Evolutionary conservation across 2,888 invertebrate species (phyloP), one percentile per base, ranked within the genome.

Genomic region (Auanema freiburgensis): DNA sequence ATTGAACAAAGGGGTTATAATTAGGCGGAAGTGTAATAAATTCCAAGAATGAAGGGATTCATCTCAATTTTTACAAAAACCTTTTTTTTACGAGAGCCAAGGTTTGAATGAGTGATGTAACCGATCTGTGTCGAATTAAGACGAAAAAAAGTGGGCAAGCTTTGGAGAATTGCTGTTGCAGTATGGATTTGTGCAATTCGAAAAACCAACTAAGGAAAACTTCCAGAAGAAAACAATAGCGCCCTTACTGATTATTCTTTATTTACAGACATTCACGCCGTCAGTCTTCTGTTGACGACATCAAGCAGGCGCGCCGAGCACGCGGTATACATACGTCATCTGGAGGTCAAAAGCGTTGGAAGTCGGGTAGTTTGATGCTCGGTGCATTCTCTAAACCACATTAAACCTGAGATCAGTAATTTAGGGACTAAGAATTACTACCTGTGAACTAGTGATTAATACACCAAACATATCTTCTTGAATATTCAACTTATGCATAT

Each of bases 341-440:
- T 40, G 56, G 18, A 50, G 65, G 51, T 57, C 60, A 63, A 42
- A 79, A 78, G 59, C 70, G 71, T 52, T 79, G 79, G 79, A 79
- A 78, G 58, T 72, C 78, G 44, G 79, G 79, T 11, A 75, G 72
- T 63, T 50, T 79, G 49, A 79, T 79, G 77, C 61, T 79, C 53
- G 70, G 68, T 43, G 73, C 74, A 50, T 79, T 79, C 56, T 66
- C 64, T 2, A 46, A 46, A 8, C 16, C 18, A 21, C 46, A 46
- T 16, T 46, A 46, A 21, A 21, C 21, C n/a, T n/a, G n/a, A n/a
- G 46, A 46, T 5, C 33, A 33, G 4, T 8, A 33, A 8, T 33
- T 33, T 33, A 33, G 33, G 33, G 33, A 33, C 33, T 8, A 33
- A 33, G n/a, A 33, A 33, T 33, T 33, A 33, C 4, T 33, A 33